Evolutionary conservation across 1,140 invertebrate genomes (phyloP), one percentile per base, ranked within the genome.

Genomic region (Mercenaria mercenaria): DNA sequence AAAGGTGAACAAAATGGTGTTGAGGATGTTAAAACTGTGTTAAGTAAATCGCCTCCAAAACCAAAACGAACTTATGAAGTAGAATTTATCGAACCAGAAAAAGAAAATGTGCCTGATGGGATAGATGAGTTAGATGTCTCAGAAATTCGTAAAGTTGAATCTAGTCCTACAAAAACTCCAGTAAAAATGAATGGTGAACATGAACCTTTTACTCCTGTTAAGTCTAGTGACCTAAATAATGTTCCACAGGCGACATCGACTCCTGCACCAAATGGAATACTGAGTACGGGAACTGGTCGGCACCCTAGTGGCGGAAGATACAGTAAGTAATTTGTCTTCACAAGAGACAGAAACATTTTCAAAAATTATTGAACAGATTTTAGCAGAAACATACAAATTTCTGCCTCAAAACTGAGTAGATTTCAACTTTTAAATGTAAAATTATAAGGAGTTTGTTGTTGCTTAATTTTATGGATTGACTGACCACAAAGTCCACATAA

Each of bases 201-300:
- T 26, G 92, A 93, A n/a, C 90, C 91, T 37, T 59, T 93, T 47
- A 93, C 93, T 0, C 93, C 93, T 34, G 64, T 91, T 37, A 86
- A 91, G 50, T 81, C 89, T 52, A 88, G 59, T 74, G 89, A 91
- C 47, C 89, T 91, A 37, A 91, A 93, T 67, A 85, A 91, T 50
- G 41, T 87, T 20, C 92, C 93, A 20, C 92, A 93, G 86, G 93
- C 92, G 11, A 93, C 93, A 18, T 93, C 93, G 2, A 93, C 93
- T 26, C 93, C 93, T 15, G 91, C 93, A 4, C 91, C 87, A 1
- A 93, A 93, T 81, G 93, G 93, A 50, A 81, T 92, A 20, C 41
- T 92, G 47, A 85, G 77, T 59, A 92, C 88, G 6, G 91, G 91
- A 72, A 76, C 84, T 4, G 91, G 89, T 15, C 43, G 81, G n/a